Conservation (phyloP, 1,140 invertebrate species). For the Triops cancriformis region DNA sequence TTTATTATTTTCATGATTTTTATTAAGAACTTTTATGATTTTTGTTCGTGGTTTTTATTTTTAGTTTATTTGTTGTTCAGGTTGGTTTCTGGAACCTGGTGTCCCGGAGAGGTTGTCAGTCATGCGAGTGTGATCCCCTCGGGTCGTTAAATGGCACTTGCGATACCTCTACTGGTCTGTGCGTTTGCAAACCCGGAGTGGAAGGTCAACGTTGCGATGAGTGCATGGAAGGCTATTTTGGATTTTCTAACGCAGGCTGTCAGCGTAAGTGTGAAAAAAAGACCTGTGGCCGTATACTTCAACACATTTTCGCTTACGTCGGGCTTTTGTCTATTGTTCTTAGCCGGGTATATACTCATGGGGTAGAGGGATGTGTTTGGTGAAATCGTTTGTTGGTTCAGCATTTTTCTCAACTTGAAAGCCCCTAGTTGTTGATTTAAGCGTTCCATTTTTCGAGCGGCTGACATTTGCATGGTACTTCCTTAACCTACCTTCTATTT, state of each 20-base stretch:
- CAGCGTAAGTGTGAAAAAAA: constrained; percentile 52
- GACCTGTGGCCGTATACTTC: background rate
- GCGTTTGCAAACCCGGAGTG: constrained; percentile 74
- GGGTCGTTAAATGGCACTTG: constrained; percentile 64
- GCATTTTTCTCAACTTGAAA: background rate
- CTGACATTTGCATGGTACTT: background rate
- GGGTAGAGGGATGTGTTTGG: background rate
- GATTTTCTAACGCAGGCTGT: constrained; percentile 72
- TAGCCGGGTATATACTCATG: background rate
- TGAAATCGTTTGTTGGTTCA: background rate
- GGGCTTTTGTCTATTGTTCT: constrained; percentile 27
- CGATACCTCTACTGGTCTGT: constrained; percentile 66
- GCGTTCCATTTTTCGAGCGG: background rate
- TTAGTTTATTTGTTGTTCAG: constrained; percentile 39
- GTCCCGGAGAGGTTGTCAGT: constrained; percentile 54
- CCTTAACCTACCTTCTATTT: background rate
- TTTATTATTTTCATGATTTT: too few relatives aligned
- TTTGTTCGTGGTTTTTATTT: background rate
- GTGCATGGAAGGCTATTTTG: constrained; percentile 72
- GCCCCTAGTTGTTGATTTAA: background rate
- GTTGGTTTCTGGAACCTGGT: constrained; percentile 65
- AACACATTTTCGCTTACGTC: constrained; percentile 24
- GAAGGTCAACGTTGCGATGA: constrained; percentile 67
- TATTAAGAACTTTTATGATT: too few relatives aligned
- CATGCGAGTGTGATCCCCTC: constrained; percentile 62